A percentile compares a stretch with the other conserved stretches of the same genome.
These are phyloP conservation scores for Gorilla gorilla DNA, from an alignment of 2,113 vertebrate genomes.

Conservation along the genomic window DNA sequence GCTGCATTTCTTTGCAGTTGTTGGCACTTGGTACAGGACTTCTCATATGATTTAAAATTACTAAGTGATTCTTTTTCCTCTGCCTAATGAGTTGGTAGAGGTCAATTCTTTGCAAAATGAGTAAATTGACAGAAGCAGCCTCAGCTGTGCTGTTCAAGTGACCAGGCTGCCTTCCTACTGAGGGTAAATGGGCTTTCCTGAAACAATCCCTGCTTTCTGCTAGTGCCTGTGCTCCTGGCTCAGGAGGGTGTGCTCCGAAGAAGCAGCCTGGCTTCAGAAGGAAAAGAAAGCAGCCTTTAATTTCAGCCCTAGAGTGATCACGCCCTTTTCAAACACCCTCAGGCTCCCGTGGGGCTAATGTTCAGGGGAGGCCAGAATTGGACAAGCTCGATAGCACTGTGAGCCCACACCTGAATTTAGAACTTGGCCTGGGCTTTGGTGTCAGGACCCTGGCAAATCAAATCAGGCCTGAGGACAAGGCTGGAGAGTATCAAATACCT, in stretches of 20 bases:
- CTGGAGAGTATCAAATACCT: slow-evolving; percentile 52
- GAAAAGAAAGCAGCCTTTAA: slow-evolving; percentile 56
- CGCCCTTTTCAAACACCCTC: slow-evolving; percentile 42
- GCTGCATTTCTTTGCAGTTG: slow-evolving; percentile 77
- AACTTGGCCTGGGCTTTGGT: slow-evolving; percentile 35
- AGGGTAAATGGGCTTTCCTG: slow-evolving; percentile 40
- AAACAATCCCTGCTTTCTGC: slow-evolving; percentile 63
- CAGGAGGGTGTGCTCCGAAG: not conserved
- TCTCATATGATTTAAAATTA: not conserved
- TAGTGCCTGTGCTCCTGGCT: slow-evolving; percentile 17
- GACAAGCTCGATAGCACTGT: slow-evolving; percentile 21
- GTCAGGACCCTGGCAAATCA: slow-evolving; percentile 53
- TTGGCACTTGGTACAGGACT: slow-evolving; percentile 72
- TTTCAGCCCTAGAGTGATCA: slow-evolving; percentile 27
- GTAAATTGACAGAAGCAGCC: not conserved
- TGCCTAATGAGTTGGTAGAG: slow-evolving; percentile 36
- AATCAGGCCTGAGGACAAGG: slow-evolving; percentile 50
- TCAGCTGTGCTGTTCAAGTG: slow-evolving; percentile 6
- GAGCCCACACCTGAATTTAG: slow-evolving; percentile 68
- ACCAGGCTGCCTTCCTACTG: slow-evolving; percentile 30
- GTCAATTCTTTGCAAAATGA: slow-evolving; percentile 40
- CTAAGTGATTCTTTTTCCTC: slow-evolving; percentile 39
- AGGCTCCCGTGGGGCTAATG: not conserved
- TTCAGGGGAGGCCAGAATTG: slow-evolving; percentile 47
- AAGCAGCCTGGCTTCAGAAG: not conserved